Evolutionary conservation across 2,797 vertebrate species (phyloP), one percentile per base, ranked within the genome.

Genomic region (Champsocephalus gunnari): DNA sequence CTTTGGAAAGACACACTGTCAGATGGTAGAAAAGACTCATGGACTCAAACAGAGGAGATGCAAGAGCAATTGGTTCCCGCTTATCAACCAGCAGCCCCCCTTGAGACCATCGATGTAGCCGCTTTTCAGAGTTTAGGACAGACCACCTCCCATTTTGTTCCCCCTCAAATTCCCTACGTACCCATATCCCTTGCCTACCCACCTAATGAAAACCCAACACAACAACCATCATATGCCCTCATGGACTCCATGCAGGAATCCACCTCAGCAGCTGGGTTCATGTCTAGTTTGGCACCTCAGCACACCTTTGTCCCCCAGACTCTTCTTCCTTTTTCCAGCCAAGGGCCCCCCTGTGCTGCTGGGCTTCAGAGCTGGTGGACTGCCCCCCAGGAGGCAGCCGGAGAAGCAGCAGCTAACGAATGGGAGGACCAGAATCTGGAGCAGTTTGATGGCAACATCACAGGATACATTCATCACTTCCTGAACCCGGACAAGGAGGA

Each of bases 381-480:
- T 19, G 56, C 13, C 4, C 53, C 4, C 4, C 66, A 71, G 17
- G 62, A 1, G 50, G 32, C 41, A 11, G 10, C 13, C 14, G n/a
- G 24, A 47, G 56, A 66, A 0, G 56, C n/a, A 38, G 57, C 9
- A 1, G 43, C 11, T 1, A 77, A 64, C 11, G 71, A 79, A 13
- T 78, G 38, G 41, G 71, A 67, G 3, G 68, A 82, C 0, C 56
- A 89, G 41, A 49, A 8, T 14, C 50, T 93, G 0, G 56, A 85
- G 24, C 87, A 87, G 59, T 95, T 94, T 76, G 83, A 93, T 44
- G 92, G 75, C 47, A 92, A 95, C 82, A 94, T 95, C 56, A 79
- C 93, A 0, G 94, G 89, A 73, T 95, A 93, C 73, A 94, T 94
- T 78, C 92, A 32, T 79, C 61, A 89, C 76, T 95, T 95, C 68